Evolutionary conservation across 2,797 vertebrate species (phyloP).

Genomic region (Esox lucius): DNA sequence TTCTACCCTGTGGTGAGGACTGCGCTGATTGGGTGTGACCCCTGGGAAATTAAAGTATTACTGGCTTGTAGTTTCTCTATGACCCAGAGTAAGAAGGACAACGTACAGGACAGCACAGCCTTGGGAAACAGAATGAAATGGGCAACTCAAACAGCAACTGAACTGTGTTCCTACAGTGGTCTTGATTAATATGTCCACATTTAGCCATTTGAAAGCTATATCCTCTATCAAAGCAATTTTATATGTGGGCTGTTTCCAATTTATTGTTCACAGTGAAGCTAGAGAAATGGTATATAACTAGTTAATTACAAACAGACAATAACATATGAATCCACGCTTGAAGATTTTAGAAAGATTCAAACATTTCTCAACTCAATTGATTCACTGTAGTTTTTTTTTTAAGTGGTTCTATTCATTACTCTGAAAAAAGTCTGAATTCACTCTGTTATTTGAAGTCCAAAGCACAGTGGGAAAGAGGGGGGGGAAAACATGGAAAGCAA

Average conservation of each 20-base stretch:
- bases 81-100: not conserved
- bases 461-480: slow-evolving; percentile 1
- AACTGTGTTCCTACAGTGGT: slow-evolving; percentile 42
- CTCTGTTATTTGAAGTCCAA: slow-evolving; percentile 35
- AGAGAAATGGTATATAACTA: slow-evolving; percentile 52
- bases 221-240: slow-evolving; percentile 68
- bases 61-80: not conserved
- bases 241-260: slow-evolving; percentile 63
- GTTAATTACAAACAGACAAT: slow-evolving; percentile 70
- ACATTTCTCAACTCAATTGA: slow-evolving; percentile 34
- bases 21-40: not conserved
- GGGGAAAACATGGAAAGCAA: slow-evolving; percentile 33
- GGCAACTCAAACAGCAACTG: slow-evolving; percentile 44
- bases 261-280: slow-evolving; percentile 65
- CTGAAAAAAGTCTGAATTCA: slow-evolving; percentile 35
- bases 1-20: not conserved
- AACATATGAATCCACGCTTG: slow-evolving; percentile 51
- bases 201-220: slow-evolving; percentile 59
- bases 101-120: not conserved
- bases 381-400: slow-evolving; percentile 6
- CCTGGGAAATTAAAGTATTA: not conserved
- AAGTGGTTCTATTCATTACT: slow-evolving; percentile 50
- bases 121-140: slow-evolving; percentile 7
- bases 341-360: slow-evolving; percentile 43
- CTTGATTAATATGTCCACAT: slow-evolving; percentile 56